Conservation (phyloP, 1,140 invertebrate species). For the Conopomorpha cramerella region DNA sequence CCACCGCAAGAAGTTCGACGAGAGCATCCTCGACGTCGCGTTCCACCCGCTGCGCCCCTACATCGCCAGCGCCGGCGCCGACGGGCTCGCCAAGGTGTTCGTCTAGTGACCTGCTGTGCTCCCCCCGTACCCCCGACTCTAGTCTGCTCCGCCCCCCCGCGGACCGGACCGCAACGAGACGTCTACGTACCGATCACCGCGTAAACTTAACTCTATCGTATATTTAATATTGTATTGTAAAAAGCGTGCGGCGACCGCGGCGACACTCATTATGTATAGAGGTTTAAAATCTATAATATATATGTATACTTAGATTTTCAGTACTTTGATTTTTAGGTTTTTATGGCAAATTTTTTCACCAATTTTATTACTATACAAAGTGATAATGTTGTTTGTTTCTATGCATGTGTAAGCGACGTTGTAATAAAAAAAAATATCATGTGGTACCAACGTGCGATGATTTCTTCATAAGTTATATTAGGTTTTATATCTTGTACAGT, state of each 20-base stretch:
- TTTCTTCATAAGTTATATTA: slow-evolving; percentile 27
- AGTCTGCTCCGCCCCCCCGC: too few species aligned
- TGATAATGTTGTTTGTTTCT: slow-evolving; percentile 47
- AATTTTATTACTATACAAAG: slow-evolving; percentile 44
- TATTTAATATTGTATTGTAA: slow-evolving; percentile 39
- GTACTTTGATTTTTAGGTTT: slow-evolving; percentile 56
- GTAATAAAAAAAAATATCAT: slow-evolving; percentile 43
- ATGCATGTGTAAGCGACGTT: slow-evolving; percentile 38
- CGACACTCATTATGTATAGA: slow-evolving; percentile 57
- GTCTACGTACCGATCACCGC: slow-evolving; percentile 13
- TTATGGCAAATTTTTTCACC: slow-evolving; percentile 49
- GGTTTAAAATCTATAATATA: slow-evolving; percentile 54
- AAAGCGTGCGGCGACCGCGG: slow-evolving; percentile 25
- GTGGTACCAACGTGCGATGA: slow-evolving; percentile 27
- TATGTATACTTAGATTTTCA: slow-evolving; percentile 59
- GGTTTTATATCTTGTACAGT: slow-evolving; percentile 39
- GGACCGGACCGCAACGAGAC: too few species aligned
- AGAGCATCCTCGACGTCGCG: slow-evolving; percentile 98
- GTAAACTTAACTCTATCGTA: slow-evolving; percentile 23
- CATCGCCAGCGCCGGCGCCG: slow-evolving; percentile 97
- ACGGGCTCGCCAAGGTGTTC: slow-evolving; percentile 98
- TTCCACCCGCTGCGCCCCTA: slow-evolving; percentile 98
- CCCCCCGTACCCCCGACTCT: too few species aligned
- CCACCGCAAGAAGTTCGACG: slow-evolving; percentile 99
- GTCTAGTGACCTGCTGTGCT: too few species aligned